Evolutionary conservation across 2,797 vertebrate species (phyloP).

Genomic region (Tragelaphus oryx): DNA sequence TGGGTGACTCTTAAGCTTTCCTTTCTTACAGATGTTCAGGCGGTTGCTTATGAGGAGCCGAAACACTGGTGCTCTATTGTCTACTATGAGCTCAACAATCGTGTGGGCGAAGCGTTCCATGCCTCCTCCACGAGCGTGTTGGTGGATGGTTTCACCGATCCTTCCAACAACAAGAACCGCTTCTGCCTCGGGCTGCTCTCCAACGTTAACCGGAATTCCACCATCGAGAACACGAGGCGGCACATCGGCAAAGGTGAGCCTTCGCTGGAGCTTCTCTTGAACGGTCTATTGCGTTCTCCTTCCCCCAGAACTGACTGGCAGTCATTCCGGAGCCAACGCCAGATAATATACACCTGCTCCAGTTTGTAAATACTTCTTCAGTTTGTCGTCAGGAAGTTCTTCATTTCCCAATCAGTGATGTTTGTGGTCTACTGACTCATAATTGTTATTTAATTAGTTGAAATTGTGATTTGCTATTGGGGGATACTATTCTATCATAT

Average conservation of each 20-base stretch:
- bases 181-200: conserved; percentile 98
- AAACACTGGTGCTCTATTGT: conserved; percentile 99
- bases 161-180: conserved; percentile 98
- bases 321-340: not conserved
- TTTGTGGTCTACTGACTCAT: conserved; percentile 17
- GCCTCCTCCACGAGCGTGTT: conserved; percentile 97
- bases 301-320: not conserved
- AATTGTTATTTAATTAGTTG: not conserved
- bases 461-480: not conserved
- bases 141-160: conserved; percentile 98
- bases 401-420: conserved; percentile 32
- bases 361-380: conserved; percentile 44
- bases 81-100: conserved; percentile 99
- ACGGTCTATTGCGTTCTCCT: not conserved
- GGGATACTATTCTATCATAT: not conserved
- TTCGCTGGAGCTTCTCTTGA: not conserved
- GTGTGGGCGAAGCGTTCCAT: conserved; percentile 96
- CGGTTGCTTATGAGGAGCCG: conserved; percentile 96
- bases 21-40: conserved; percentile 91
- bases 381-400: conserved; percentile 50
- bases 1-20: conserved; percentile 56
- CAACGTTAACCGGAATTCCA: conserved; percentile 99
- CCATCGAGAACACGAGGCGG: conserved; percentile 97
- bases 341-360: not conserved
- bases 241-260: conserved; percentile 96